Conservation (phyloP, 2,113 vertebrate species). For the Malurus elegans region DNA sequence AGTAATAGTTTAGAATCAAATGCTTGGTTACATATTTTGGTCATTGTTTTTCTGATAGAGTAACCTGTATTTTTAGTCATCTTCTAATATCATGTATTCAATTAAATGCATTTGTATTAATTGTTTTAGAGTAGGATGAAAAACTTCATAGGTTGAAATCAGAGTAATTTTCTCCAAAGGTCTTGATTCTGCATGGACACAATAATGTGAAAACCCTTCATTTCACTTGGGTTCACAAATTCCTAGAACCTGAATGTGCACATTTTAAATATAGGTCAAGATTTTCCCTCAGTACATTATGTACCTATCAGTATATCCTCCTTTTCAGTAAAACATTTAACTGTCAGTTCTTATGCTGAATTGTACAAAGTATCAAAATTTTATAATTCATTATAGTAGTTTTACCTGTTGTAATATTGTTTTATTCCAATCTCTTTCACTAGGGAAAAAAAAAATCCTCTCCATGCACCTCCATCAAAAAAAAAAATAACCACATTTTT, state of each 20-base stretch:
- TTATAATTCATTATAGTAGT: neutral
- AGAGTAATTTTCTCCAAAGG: neutral
- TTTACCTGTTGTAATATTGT: neutral
- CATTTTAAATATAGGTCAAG: neutral
- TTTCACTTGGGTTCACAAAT: neutral
- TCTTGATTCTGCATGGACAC: neutral
- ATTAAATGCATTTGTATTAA: neutral
- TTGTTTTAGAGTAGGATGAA: neutral
- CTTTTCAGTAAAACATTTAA: neutral
- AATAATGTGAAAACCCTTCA: neutral
- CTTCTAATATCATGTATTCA: neutral
- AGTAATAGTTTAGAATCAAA: neutral
- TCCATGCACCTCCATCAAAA: neutral
- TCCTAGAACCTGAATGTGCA: neutral
- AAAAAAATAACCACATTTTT: neutral
- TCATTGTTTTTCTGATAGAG: neutral
- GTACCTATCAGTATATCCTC: neutral
- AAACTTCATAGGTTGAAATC: neutral
- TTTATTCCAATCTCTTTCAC: neutral
- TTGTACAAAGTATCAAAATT: neutral
- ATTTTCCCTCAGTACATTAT: neutral
- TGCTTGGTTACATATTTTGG: neutral
- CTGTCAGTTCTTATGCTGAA: neutral
- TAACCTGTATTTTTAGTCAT: neutral
- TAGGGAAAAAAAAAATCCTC: neutral